phyloP scores from a whole-genome alignment of 2,113 vertebrate genomes.

The Formicarius rufipectus region DNA sequence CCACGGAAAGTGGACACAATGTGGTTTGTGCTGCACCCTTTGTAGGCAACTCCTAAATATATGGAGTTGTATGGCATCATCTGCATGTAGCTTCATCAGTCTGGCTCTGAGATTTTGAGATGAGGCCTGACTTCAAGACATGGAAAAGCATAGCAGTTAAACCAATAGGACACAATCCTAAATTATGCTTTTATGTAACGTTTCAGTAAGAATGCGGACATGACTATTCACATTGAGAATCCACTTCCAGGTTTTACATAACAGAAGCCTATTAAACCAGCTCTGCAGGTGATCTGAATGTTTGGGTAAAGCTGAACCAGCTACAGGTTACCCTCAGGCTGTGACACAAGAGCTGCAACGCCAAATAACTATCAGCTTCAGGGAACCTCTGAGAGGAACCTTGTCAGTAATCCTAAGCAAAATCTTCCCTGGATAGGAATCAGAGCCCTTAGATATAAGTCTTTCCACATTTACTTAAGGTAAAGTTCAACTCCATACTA shows the following conservation, averaged over 20 bases:
- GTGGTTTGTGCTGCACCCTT: not conserved
- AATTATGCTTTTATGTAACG: not conserved
- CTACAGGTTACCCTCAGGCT: not conserved
- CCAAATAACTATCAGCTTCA: not conserved
- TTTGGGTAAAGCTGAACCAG: not conserved
- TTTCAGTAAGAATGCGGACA: not conserved
- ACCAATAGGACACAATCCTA: not conserved
- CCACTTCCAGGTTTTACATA: not conserved
- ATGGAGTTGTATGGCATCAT: not conserved
- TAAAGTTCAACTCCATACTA: not conserved
- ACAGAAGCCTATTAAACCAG: not conserved
- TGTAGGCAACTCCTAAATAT: not conserved
- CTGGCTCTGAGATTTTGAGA: not conserved
- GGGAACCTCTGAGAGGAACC: not conserved
- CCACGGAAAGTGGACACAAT: accelerated
- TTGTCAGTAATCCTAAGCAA: not conserved
- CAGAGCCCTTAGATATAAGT: not conserved
- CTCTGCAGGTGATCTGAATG: not conserved
- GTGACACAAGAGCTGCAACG: not conserved
- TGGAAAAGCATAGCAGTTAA: not conserved
- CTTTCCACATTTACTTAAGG: not conserved
- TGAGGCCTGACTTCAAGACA: not conserved
- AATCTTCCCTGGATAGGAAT: not conserved
- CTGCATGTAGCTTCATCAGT: not conserved
- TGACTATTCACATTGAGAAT: not conserved